Base-by-base conservation (phyloP, 2,797 vertebrate species). In the Parauchenoglanis ngamensis region DNA sequence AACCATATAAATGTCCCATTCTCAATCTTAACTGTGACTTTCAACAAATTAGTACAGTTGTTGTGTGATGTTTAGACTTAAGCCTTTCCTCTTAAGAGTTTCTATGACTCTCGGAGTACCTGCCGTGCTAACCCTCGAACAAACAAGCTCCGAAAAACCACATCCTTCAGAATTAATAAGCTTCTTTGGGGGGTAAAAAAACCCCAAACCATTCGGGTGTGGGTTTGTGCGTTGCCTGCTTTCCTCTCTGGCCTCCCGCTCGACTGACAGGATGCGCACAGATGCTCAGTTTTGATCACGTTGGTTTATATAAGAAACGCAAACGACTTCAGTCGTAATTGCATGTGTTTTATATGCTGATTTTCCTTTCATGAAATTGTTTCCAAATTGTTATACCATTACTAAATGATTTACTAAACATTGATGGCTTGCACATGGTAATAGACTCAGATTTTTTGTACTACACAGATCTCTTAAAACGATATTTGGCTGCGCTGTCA, bases 201-300 rank as follows among this genome's bases (percentile, higher is more conserved):
- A 49, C 3, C 46, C 6, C 46, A 49, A n/a, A 72, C 1, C 21
- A n/a, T 75, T 75, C 7, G 25, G 25, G 17, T 28, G 46, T 76
- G 73, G 12, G 54, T 79, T 7, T 4, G 77, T 79, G 31, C 19
- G 2, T 40, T 11, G 28, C 77, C 28, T 59, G 28, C 77, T 40
- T 59, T 40, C 31, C 28, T 17, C 31, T 79, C 56, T 40, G 31
- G 54, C 31, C 17, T 79, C 28, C 2, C 8, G 1, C 54, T 79
- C 77, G 8, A 79, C 28, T 79, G 52, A 59, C 77, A 79, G 17
- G 54, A 79, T 57, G 77, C 54, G 2, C 77, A 23, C 77, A 79
- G 76, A 78, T 78, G 76, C 44, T 75, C 35, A 44, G 35, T 21
- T 72, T 23, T 72, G 35, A 72, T 11, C 4, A 15, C 0, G 72